Conservation (phyloP, 2,113 vertebrate genomes). For the Pollimyrus isidori region DNA sequence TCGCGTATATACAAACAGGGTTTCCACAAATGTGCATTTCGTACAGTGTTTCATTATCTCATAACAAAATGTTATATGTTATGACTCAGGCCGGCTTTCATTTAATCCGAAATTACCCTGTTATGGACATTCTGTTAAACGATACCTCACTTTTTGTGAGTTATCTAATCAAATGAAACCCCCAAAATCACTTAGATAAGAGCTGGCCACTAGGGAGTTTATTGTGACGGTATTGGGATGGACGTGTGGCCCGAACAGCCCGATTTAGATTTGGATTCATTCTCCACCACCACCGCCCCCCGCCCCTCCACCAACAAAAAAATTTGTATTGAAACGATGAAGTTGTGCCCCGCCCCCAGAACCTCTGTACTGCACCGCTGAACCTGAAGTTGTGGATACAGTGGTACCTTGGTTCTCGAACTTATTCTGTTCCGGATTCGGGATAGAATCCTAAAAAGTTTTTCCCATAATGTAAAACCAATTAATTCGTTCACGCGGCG, state of each 20-base stretch:
- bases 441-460: too few relatives aligned
- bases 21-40: not conserved
- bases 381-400: not conserved
- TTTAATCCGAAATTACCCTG: not conserved
- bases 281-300: not conserved
- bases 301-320: too few relatives aligned
- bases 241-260: not conserved
- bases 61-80: not conserved
- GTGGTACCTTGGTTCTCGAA: too few relatives aligned
- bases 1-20: not conserved
- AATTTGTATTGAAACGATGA: not conserved
- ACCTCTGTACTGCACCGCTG: not conserved
- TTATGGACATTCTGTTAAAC: not conserved
- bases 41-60: not conserved
- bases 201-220: not conserved
- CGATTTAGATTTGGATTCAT: not conserved
- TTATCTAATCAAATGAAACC: not conserved
- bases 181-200: not conserved
- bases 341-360: not conserved
- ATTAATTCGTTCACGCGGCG: too few relatives aligned
- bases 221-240: too few relatives aligned
- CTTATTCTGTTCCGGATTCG: too few relatives aligned
- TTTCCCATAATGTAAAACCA: too few relatives aligned
- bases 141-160: not conserved
- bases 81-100: not conserved